Base-by-base conservation (phyloP, 2,113 vertebrate species). In the Ochotona curzoniae region DNA sequence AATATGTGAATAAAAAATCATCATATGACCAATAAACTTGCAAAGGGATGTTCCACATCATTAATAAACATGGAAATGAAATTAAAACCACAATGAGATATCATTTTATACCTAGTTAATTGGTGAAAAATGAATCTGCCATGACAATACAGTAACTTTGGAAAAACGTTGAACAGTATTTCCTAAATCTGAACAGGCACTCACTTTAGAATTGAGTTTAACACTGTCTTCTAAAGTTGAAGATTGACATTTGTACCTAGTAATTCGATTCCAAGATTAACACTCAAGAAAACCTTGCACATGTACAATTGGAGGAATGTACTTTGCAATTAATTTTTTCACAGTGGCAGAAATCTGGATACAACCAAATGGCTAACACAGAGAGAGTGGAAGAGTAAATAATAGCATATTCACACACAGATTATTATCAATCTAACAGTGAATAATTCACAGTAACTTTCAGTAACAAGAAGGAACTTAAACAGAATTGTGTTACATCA, bases 121-220 rank as follows among this genome's bases (percentile, higher is more conserved):
- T 91, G 81, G 21, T 25, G 94, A 82, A 92, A 73, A 93, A 73
- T 83, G 92, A 89, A 38, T 80, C 38, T 64, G 81, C 54, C 81
- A 84, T 83, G 32, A 7, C 63, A 25, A 2, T 76, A 18, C 7
- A 69, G 63, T 78, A 82, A 57, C 47, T 89, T 44, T 95, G 67
- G 73, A 67, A 89, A 93, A 88, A 35, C 83, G 32, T 83, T 51
- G 70, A 66, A 60, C 9, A 61, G 92, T 44, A 32, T 91, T 35
- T 95, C 25, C n/a, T 82, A 51, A 87, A 90, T 35, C 73, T 76
- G 64, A 94, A n/a, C 9, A 15, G 67, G 54, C 8, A 80, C 49
- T 85, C 75, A 84, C 8, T 74, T 93, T 73, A 89, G 54, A 80
- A 78, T 78, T 87, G 51, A 61, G 21, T 64, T 54, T 79, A 83